A percentile compares a stretch with the other conserved stretches of the same genome.
These are phyloP conservation scores for Hydrochoerus hydrochaeris DNA, from an alignment of 2,113 vertebrate genomes.

Conservation along the genomic window DNA sequence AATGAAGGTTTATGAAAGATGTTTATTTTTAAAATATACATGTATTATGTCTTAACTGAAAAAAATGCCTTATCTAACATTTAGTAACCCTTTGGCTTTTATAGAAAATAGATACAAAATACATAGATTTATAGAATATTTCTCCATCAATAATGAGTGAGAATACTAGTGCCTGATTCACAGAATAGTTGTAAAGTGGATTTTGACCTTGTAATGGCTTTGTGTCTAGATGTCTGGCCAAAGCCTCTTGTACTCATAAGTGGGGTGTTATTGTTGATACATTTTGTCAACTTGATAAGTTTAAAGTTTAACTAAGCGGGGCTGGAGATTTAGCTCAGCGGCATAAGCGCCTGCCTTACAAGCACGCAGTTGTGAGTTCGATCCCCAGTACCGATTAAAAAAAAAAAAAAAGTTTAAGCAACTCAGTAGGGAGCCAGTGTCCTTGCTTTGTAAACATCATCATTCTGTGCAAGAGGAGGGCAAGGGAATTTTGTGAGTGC, in stretches of 20 bases:
- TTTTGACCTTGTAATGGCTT: neutral
- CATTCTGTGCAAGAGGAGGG: no score
- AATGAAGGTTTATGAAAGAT: constrained; percentile 50
- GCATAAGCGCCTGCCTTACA: no score
- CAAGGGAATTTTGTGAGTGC: no score
- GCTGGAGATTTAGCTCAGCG: no score
- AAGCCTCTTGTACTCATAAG: neutral
- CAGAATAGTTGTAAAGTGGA: constrained; percentile 25
- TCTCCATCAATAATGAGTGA: constrained; percentile 29
- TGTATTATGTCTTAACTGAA: constrained; percentile 36
- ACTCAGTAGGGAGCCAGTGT: no score
- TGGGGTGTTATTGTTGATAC: neutral
- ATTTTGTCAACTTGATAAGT: no score
- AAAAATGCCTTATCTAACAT: neutral
- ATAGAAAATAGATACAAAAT: constrained; percentile 11
- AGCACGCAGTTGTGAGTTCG: no score
- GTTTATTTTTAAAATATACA: constrained; percentile 27
- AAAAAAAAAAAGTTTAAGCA: no score
- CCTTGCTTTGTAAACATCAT: no score
- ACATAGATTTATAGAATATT: constrained; percentile 15
- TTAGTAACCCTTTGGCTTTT: constrained; percentile 39
- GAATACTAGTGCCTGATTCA: constrained; percentile 28
- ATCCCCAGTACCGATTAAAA: no score
- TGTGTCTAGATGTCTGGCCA: neutral
- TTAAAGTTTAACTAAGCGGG: no score